Conservation (phyloP, 2,797 vertebrate species). For the Cryptoprocta ferox region DNA sequence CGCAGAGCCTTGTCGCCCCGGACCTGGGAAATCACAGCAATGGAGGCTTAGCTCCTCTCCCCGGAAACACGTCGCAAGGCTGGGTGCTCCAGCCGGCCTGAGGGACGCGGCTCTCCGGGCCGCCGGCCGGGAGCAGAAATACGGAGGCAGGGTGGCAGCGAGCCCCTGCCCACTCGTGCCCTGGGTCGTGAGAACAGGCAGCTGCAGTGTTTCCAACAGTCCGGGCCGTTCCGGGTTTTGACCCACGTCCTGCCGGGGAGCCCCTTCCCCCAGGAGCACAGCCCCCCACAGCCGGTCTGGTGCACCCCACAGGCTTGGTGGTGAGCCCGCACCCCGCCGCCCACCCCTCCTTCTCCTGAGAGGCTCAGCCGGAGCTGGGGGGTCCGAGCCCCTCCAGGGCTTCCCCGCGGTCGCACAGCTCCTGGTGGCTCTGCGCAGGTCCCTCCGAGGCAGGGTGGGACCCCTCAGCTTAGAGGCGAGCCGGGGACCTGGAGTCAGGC, state of each 20-base stretch:
- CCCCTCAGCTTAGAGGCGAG: neutral
- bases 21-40: too few species aligned
- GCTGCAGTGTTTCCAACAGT: neutral
- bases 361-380: neutral
- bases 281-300: neutral
- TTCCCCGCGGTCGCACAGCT: neutral
- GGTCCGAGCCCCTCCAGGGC: neutral
- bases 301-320: too few species aligned
- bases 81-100: neutral
- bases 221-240: too few species aligned
- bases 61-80: neutral
- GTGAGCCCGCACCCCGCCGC: too few species aligned
- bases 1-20: too few species aligned
- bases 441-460: neutral
- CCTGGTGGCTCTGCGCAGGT: too few species aligned
- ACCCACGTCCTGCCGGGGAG: neutral
- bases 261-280: neutral
- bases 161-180: neutral
- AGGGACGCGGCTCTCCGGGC: too few species aligned
- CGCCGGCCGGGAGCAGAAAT: accelerated
- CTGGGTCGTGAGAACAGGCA: neutral
- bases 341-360: neutral
- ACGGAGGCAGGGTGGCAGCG: neutral
- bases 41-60: too few species aligned
- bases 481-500: neutral